Conservation (phyloP, 2,113 vertebrate genomes). For the Camelus dromedarius region DNA sequence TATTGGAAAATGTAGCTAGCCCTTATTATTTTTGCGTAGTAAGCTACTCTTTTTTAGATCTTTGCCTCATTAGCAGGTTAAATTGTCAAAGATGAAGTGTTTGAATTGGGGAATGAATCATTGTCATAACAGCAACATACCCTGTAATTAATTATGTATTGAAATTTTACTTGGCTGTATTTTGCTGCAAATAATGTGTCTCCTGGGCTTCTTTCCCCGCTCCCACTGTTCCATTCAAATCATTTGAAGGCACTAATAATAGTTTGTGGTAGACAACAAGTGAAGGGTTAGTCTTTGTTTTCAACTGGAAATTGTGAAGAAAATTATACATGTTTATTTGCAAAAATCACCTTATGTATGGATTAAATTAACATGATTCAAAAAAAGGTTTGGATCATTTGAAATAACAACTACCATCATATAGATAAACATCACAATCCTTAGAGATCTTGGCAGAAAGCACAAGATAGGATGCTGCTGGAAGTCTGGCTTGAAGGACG, state of each 20-base stretch:
- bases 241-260: constrained; percentile 47
- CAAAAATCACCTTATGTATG: neutral
- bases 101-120: constrained; percentile 31
- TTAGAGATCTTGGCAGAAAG: constrained; percentile 71
- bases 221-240: constrained; percentile 9
- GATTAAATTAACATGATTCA: constrained; percentile 21
- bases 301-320: constrained; percentile 55
- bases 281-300: constrained; percentile 39
- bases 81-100: constrained; percentile 31
- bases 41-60: constrained; percentile 34
- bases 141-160: constrained; percentile 43
- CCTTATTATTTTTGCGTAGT: constrained; percentile 56
- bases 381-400: constrained; percentile 42
- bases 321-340: constrained; percentile 60
- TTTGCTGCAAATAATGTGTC: constrained; percentile 64
- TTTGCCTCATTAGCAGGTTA: constrained; percentile 40
- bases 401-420: constrained; percentile 33
- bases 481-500: constrained; percentile 35
- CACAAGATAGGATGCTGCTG: constrained; percentile 66
- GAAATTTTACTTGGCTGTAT: constrained; percentile 71
- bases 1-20: constrained; percentile 54
- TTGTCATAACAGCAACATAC: constrained; percentile 35
- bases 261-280: neutral
- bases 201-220: neutral
- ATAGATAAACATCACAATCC: neutral